Evolutionary conservation across 2,113 vertebrate genomes (phyloP).

Genomic region (Gymnarchus niloticus): DNA sequence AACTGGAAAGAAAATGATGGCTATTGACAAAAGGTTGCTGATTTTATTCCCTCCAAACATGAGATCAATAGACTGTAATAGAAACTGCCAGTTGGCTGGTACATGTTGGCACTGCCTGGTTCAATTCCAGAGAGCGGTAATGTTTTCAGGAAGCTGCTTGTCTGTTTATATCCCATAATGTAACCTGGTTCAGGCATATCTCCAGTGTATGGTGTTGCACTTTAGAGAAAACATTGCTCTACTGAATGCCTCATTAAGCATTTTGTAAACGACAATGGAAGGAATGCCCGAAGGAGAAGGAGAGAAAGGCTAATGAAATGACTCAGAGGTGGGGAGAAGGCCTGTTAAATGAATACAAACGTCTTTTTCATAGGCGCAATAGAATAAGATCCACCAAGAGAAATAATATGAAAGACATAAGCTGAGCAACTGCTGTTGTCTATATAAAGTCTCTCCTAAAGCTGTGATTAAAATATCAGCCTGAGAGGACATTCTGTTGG

Average conservation of each 20-base stretch:
- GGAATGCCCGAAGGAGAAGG: neutral
- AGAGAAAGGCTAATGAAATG: neutral
- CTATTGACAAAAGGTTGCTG: neutral
- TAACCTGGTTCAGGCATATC: neutral
- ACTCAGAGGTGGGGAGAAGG: neutral
- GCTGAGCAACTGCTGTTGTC: neutral
- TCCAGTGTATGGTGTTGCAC: neutral
- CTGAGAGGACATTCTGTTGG: neutral
- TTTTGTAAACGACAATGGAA: neutral
- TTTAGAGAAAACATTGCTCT: neutral
- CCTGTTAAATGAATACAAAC: neutral
- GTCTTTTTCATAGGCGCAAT: neutral
- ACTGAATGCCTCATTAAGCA: neutral
- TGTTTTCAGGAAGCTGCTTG: too few relatives aligned
- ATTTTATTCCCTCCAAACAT: neutral
- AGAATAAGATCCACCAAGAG: slow-evolving; percentile 25
- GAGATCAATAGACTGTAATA: too few relatives aligned
- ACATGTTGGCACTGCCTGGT: too few relatives aligned
- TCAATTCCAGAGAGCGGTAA: too few relatives aligned
- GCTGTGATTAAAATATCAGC: neutral
- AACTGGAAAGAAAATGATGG: neutral
- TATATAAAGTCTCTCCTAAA: neutral
- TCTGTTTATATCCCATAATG: neutral
- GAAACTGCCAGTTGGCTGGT: too few relatives aligned
- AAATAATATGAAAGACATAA: neutral